These are phyloP conservation scores for Lasioglossum leucozonium DNA, from an alignment of 2,888 invertebrate species.

Conservation along the genomic window DNA sequence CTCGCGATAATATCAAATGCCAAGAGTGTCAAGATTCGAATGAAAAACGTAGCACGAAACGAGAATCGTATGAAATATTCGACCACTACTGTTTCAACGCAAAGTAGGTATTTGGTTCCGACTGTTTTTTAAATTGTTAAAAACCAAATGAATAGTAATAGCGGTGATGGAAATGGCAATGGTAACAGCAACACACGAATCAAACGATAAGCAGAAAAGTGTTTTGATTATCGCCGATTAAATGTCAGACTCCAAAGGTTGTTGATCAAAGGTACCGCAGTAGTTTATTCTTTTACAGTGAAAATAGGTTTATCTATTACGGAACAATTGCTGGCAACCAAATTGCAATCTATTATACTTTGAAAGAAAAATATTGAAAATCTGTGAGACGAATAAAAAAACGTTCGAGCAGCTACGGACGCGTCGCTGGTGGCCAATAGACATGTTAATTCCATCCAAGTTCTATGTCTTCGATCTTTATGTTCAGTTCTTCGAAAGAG, in stretches of 20 bases:
- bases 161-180: background rate
- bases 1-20: background rate
- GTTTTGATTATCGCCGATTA: background rate
- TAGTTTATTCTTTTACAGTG: background rate
- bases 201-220: background rate
- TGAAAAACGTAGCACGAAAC: background rate
- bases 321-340: background rate
- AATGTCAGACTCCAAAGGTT: background rate
- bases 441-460: slow-evolving; percentile 76
- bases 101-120: background rate
- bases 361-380: background rate
- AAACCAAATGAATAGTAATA: background rate
- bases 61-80: background rate
- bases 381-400: background rate
- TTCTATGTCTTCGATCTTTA: slow-evolving; percentile 81
- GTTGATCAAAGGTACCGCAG: slow-evolving; percentile 4
- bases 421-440: background rate
- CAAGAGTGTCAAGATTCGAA: background rate
- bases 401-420: background rate
- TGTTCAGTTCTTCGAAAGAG: slow-evolving; percentile 79
- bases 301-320: background rate
- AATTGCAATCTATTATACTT: background rate
- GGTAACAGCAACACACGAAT: background rate
- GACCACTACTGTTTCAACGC: background rate
- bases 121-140: background rate